These are phyloP conservation scores for Drosophila pegasa DNA, from an alignment of 2,888 invertebrate species.

Conservation along the genomic window DNA sequence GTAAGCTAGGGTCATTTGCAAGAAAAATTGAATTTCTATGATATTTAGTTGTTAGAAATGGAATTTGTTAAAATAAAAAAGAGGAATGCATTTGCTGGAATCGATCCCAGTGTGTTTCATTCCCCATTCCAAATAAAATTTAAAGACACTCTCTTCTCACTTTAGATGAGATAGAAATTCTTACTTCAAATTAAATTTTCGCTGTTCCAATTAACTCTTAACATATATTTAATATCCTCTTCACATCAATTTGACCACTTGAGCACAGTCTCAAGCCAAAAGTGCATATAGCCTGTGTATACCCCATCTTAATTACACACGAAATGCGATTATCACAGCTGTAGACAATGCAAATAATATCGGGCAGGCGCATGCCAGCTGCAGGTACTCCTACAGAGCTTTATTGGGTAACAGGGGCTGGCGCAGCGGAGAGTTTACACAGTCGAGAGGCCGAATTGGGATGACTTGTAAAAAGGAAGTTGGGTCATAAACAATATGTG, in stretches of 20 bases:
- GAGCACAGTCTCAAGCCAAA: neutral
- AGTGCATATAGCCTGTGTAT: neutral
- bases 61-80: too few relatives aligned
- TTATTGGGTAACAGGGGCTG: slow-evolving; percentile 34
- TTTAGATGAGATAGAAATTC: too few relatives aligned
- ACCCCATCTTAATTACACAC: neutral
- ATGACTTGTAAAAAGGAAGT: slow-evolving; percentile 77
- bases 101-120: too few relatives aligned
- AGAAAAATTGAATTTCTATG: too few relatives aligned
- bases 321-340: neutral
- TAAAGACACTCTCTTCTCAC: too few relatives aligned
- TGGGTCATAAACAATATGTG: slow-evolving; percentile 68
- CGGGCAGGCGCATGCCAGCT: slow-evolving; percentile 8
- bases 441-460: slow-evolving; percentile 47
- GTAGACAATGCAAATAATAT: slow-evolving; percentile 1
- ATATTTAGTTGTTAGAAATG: too few relatives aligned
- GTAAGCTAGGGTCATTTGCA: too few relatives aligned
- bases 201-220: neutral
- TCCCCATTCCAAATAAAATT: neutral
- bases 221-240: neutral
- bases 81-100: too few relatives aligned
- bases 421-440: slow-evolving; percentile 38
- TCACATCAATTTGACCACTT: neutral
- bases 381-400: slow-evolving; percentile 18
- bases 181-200: neutral